Percentiles rank a stretch among this genome's conserved stretches.
Evolutionary conservation across 2,113 vertebrate genomes (phyloP).

Genomic region (Lichenostomus cassidix): DNA sequence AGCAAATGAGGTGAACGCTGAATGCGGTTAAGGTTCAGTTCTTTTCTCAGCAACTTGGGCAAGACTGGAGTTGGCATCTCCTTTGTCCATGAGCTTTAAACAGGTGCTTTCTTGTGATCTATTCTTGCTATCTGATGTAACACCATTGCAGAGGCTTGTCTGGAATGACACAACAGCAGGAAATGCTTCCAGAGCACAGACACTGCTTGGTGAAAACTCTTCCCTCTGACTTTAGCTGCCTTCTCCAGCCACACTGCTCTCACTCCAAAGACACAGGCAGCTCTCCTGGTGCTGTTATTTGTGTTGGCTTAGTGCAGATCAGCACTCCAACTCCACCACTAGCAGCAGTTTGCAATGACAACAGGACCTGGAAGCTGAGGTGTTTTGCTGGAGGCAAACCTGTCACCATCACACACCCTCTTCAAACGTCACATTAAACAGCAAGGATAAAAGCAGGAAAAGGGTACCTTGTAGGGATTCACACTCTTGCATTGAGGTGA

Average conservation of each 20-base stretch:
- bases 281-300: background rate
- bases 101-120: background rate
- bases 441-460: background rate
- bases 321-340: background rate
- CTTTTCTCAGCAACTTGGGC: background rate
- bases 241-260: background rate
- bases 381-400: background rate
- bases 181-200: background rate
- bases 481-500: too few species aligned
- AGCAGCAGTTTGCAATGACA: background rate
- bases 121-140: background rate
- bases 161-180: background rate
- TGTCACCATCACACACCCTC: rapidly evolving
- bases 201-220: background rate
- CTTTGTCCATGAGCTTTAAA: background rate
- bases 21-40: background rate
- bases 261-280: background rate
- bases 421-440: background rate
- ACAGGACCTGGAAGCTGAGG: background rate
- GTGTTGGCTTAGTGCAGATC: background rate
- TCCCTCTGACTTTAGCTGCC: background rate
- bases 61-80: background rate
- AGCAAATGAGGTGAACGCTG: background rate
- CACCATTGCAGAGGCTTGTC: background rate
- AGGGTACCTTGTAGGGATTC: slow-evolving; percentile 70